Conservation (phyloP, 2,113 vertebrate species). For the Illadopsis cleaveri region DNA sequence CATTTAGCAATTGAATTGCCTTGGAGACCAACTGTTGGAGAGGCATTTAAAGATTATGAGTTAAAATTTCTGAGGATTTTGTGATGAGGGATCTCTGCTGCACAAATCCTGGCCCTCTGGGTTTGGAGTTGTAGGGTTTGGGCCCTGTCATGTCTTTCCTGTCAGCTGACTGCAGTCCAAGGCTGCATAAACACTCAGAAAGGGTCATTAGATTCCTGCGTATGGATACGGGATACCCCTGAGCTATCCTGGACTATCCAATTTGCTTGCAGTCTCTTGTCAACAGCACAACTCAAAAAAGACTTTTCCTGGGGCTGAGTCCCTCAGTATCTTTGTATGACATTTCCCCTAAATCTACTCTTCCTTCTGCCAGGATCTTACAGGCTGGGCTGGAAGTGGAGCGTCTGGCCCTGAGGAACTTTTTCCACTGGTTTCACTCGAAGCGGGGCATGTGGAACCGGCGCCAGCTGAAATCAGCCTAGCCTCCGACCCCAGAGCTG, state of each 20-base stretch:
- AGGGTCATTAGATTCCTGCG: background rate
- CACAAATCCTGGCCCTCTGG: background rate
- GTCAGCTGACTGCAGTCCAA: background rate
- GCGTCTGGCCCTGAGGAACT: slow-evolving; percentile 89
- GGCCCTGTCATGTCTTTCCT: background rate
- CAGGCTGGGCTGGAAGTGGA: slow-evolving; percentile 92
- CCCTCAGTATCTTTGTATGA: background rate
- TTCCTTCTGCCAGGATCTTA: slow-evolving; percentile 79
- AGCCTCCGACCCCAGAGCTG: background rate
- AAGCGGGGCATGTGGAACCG: slow-evolving; percentile 97
- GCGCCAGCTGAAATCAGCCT: slow-evolving; percentile 55
- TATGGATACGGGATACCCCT: background rate
- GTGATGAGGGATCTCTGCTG: background rate
- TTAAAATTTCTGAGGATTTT: background rate
- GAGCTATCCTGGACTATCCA: background rate
- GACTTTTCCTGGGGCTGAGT: background rate
- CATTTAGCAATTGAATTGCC: background rate
- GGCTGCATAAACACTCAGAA: background rate
- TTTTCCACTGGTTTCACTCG: slow-evolving; percentile 93
- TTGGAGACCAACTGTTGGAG: background rate
- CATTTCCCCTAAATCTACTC: background rate
- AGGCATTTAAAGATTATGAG: background rate
- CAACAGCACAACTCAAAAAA: background rate
- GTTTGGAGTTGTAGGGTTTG: background rate
- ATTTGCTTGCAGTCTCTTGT: background rate